Conservation (phyloP, 2,797 vertebrate species). For the Falco rusticolus region DNA sequence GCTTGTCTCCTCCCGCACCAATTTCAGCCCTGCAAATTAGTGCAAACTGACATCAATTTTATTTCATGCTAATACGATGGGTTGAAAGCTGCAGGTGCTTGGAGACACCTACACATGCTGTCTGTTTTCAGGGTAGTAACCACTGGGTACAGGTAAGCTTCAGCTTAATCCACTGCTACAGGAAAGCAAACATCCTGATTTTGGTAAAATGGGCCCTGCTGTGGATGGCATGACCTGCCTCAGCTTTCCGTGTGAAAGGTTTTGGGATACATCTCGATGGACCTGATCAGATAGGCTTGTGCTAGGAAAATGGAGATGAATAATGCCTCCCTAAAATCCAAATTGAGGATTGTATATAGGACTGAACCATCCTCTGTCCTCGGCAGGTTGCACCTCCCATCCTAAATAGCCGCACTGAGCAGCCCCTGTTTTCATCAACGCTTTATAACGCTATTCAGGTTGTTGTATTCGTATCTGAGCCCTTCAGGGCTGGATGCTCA, state of each 20-base stretch:
- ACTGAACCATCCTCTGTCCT: neutral
- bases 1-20: neutral
- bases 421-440: neutral
- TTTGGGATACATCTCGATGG: neutral
- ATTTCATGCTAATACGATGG: neutral
- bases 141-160: neutral
- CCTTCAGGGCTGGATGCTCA: neutral
- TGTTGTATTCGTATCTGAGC: neutral
- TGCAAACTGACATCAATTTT: neutral
- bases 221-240: neutral
- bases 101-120: neutral
- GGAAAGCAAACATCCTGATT: neutral
- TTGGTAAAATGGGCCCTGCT: neutral
- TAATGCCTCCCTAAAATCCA: neutral
- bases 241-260: neutral
- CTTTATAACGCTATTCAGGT: neutral
- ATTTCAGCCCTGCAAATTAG: neutral
- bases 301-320: neutral
- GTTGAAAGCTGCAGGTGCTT: conserved; percentile 15
- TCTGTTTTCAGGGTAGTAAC: neutral
- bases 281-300: neutral
- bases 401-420: neutral
- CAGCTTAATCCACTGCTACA: neutral
- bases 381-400: rapidly evolving
- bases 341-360: neutral